Evolutionary conservation across 1,140 invertebrate species (phyloP).

Genomic region (Tenebrio molitor): DNA sequence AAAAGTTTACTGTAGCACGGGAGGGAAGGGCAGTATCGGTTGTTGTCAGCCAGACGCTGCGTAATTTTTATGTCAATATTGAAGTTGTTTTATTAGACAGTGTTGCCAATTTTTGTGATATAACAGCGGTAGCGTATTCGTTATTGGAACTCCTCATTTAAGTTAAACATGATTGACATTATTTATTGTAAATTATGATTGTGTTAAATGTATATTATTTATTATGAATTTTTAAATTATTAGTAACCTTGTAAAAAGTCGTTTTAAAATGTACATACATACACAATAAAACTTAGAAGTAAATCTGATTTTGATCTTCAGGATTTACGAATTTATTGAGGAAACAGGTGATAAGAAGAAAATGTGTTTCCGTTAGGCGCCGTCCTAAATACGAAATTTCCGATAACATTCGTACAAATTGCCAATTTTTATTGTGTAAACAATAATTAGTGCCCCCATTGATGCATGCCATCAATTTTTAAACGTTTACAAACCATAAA

Average conservation of each 20-base stretch:
- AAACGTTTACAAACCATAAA: not conserved
- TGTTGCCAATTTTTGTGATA: constrained; percentile 62
- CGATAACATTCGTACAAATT: not conserved
- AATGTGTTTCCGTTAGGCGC: too few relatives aligned
- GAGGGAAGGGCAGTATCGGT: not conserved
- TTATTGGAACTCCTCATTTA: constrained; percentile 51
- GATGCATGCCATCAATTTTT: not conserved
- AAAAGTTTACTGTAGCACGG: constrained; percentile 40
- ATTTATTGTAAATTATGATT: constrained; percentile 63
- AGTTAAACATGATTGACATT: constrained; percentile 58
- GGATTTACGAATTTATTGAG: too few relatives aligned
- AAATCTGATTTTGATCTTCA: not conserved
- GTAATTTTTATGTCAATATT: constrained; percentile 34
- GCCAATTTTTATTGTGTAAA: not conserved
- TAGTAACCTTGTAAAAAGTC: constrained; percentile 41
- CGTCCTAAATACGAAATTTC: too few relatives aligned
- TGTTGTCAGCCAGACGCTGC: not conserved
- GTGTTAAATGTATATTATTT: constrained; percentile 51
- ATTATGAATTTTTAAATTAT: constrained; percentile 46
- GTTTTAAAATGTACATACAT: constrained; percentile 51
- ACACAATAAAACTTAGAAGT: constrained; percentile 43
- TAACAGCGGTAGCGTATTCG: constrained; percentile 53
- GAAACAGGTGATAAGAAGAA: too few relatives aligned
- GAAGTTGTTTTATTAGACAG: constrained; percentile 34
- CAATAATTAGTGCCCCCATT: not conserved